Base-by-base conservation (phyloP, 1,140 invertebrate species). In the Scaptodrosophila lebanonensis region DNA sequence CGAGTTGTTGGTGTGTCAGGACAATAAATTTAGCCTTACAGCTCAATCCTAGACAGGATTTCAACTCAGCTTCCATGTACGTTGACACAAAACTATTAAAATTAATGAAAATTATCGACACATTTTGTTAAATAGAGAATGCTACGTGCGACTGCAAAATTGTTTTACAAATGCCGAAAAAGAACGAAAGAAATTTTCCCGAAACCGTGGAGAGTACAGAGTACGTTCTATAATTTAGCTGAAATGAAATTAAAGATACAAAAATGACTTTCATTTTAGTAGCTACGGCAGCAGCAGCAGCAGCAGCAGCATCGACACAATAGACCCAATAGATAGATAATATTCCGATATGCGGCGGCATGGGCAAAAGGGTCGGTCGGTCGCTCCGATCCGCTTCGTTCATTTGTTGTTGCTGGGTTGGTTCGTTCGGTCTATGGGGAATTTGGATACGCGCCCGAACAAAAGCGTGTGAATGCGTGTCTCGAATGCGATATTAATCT, bases 181-280 rank as follows among this genome's bases (percentile, higher is more conserved):
- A 17, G 3, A n/a, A 30, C 11, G 17, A 13, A 32, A 17, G 4
- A 33, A 20, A 20, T 47, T 18, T 25, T 25, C 3, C 22, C 8
- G n/a, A n/a, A n/a, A n/a, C n/a, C n/a, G n/a, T n/a, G n/a, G n/a
- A n/a, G n/a, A 25, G n/a, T 33, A 33, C n/a, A 17, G 5, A 16
- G 17, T 30, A 44, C 7, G 18, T 30, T 47, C 15, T 30, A 17
- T 15, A 8, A 32, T 47, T 27, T 20, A 52, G 52, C 39, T 16
- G 58, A 69, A 61, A 70, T 43, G 59, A 72, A 70, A 70, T 79
- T 75, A 64, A 71, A 68, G 69, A 65, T 59, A 68, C 67, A 53
- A 68, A 79, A 84, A 84, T 84, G 79, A 84, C 79, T 84, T 84
- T 84, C 79, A 84, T 67, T 84, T 82, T 84, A 65, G 70, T 69